Evolutionary conservation across 2,888 invertebrate genomes (phyloP).

Genomic region (Eilema depressum): DNA sequence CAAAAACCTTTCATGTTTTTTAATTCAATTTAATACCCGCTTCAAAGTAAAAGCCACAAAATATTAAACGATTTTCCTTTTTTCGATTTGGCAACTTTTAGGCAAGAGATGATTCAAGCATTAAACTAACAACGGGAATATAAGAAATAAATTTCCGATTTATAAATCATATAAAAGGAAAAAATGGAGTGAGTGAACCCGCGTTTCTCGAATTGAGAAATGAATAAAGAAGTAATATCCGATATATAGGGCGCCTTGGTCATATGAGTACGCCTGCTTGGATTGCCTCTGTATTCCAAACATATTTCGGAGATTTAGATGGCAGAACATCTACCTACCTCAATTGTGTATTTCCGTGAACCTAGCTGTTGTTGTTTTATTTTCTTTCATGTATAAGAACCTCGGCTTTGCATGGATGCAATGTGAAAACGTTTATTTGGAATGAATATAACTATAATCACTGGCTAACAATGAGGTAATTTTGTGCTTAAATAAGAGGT

Average conservation of each 20-base stretch:
- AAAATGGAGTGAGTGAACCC: conserved; percentile 26
- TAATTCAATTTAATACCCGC: neutral
- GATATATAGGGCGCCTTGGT: conserved; percentile 27
- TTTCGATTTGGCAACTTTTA: conserved; percentile 15
- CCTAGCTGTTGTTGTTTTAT: neutral
- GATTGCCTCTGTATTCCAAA: conserved; percentile 1
- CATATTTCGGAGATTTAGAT: neutral
- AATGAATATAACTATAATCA: too few species aligned
- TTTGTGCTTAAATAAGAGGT: too few species aligned
- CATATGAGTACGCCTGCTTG: conserved; percentile 3
- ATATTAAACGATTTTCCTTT: neutral
- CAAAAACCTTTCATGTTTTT: neutral
- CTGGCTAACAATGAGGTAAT: too few species aligned
- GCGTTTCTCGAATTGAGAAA: conserved; percentile 38
- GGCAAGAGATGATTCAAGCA: conserved; percentile 7
- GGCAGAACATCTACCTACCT: neutral
- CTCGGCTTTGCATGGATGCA: too few species aligned
- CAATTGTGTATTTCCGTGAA: neutral
- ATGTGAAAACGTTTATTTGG: too few species aligned
- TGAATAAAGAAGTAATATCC: conserved; percentile 53
- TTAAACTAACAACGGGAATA: conserved; percentile 11
- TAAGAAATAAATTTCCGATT: conserved; percentile 39
- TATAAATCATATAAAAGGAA: conserved; percentile 25
- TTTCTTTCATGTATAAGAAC: too few species aligned
- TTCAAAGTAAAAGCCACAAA: conserved; percentile 9